Conservation (phyloP, 2,888 invertebrate genomes). For the Acleris sparsana region DNA sequence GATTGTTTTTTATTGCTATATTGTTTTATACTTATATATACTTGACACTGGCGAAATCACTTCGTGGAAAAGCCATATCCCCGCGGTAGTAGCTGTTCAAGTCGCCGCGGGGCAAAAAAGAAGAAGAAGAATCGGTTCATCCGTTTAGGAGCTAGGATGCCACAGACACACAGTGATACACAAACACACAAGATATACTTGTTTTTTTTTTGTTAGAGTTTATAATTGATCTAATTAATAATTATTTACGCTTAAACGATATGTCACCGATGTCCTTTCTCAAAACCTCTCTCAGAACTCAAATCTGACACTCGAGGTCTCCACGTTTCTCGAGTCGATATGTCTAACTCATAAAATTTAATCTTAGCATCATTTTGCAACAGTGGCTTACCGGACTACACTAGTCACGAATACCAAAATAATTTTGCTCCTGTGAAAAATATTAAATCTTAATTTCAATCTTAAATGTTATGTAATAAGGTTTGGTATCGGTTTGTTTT, state of each 20-base stretch:
- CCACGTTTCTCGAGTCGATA: conserved; percentile 3
- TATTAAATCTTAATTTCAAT: not conserved
- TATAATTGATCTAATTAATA: too few species aligned
- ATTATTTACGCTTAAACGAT: not conserved
- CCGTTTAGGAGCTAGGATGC: too few species aligned
- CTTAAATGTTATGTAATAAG: not conserved
- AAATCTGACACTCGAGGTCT: conserved; percentile 22
- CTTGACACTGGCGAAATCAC: too few species aligned
- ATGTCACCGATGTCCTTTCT: not conserved
- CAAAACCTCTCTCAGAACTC: not conserved
- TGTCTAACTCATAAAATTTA: conserved; percentile 10
- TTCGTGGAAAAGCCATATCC: too few species aligned
- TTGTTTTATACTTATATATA: too few species aligned
- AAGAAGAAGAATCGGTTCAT: too few species aligned
- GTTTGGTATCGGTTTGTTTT: not conserved
- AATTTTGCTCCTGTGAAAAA: not conserved
- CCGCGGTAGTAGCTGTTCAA: too few species aligned
- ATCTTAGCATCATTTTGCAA: conserved; percentile 18
- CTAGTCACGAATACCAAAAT: conserved; percentile 10
- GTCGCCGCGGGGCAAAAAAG: too few species aligned
- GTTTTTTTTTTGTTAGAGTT: too few species aligned
- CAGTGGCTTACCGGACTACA: not conserved
- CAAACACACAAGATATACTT: too few species aligned
- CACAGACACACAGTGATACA: too few species aligned
- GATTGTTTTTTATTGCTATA: too few species aligned